Percentiles rank a stretch among this genome's conserved stretches.
These are phyloP conservation scores for Tinea pellionella DNA, from an alignment of 2,888 invertebrate genomes.

Conservation along the genomic window DNA sequence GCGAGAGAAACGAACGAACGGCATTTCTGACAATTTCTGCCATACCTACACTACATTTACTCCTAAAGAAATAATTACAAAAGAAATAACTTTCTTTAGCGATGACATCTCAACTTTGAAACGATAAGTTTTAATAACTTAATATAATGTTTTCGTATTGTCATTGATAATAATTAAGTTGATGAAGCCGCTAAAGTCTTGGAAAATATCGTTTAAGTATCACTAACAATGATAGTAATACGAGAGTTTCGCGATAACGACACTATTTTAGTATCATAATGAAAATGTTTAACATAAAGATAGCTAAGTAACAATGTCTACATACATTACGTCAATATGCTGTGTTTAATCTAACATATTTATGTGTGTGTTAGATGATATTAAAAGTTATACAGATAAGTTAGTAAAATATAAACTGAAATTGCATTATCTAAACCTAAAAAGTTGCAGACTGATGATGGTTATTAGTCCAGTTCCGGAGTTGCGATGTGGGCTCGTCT, in stretches of 20 bases:
- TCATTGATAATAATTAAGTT: not conserved
- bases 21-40: too few relatives aligned
- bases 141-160: not conserved
- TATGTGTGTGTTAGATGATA: not conserved
- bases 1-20: too few relatives aligned
- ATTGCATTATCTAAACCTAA: not conserved
- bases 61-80: too few relatives aligned
- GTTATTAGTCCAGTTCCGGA: too few relatives aligned
- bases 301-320: not conserved
- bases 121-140: not conserved
- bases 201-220: not conserved
- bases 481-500: too few relatives aligned
- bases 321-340: not conserved
- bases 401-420: not conserved
- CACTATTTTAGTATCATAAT: not conserved
- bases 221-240: too few relatives aligned
- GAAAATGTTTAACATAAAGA: not conserved
- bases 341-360: not conserved
- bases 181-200: not conserved
- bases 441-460: too few relatives aligned
- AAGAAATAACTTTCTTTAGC: not conserved
- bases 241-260: not conserved
- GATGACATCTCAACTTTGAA: not conserved
- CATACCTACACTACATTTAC: too few relatives aligned
- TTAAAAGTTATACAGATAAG: not conserved